Evolutionary conservation across 2,797 vertebrate species (phyloP), one percentile per base, ranked within the genome.

Genomic region (Phoebastria nigripes): DNA sequence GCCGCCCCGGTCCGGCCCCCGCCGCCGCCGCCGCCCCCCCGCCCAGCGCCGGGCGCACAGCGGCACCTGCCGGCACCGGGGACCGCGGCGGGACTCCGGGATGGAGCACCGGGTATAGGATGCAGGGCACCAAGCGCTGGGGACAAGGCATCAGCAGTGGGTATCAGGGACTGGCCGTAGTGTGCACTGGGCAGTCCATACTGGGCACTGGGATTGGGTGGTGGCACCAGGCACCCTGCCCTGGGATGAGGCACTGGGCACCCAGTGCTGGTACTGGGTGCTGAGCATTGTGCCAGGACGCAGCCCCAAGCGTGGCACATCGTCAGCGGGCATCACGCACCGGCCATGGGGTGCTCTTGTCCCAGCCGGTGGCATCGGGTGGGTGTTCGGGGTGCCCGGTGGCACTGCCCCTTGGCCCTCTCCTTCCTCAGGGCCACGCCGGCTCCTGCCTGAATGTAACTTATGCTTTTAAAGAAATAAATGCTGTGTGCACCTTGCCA

Each of bases 1-100:
- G 2, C 71, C 58, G n/a, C 71, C 72, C 74, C 74, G 51, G 67
- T 6, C 72, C 84, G 52, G 84, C 85, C 90, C 54, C 79, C 39
- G 44, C 42, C 69, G 2, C 66, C 67, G 35, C 76, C 44, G 41
- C 58, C 76, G 47, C 24, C 51, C 31, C 31, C 28, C 29, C 31
- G 12, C 42, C 42, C 51, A 33, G 29, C 42, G 4, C 44, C 89
- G 47, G 76, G 31, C 21, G 22, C 55, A 90, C 92, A 93, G 90
- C 87, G 94, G 93, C 93, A 91, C 93, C 95, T 96, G 78, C 95
- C 84, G 94, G 90, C 12, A 81, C 78, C 69, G 82, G 81, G 44
- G 13, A 21, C n/a, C 3, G 49, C 31, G 37, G 24, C n/a, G 41
- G 42, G n/a, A 46, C 47, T 15, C 10, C 29, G 59, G 37, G 10